phyloP scores from a whole-genome alignment of 2,888 invertebrate genomes.

The Drosophila prolongata region DNA sequence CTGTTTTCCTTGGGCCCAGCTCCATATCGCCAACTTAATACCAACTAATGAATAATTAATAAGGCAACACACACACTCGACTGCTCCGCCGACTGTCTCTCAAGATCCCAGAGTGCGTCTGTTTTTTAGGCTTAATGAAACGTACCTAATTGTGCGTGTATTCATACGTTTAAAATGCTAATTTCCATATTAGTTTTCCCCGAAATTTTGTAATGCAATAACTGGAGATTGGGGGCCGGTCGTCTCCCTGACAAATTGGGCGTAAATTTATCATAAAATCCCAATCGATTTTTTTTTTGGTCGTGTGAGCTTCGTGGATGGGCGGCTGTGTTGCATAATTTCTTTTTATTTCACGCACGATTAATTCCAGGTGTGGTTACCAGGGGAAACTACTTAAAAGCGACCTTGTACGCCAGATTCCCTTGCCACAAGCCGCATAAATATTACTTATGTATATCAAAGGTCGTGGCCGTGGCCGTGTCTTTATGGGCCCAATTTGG shows the following conservation, averaged over 20 bases:
- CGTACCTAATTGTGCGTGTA: slow-evolving; percentile 76
- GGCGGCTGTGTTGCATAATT: slow-evolving; percentile 71
- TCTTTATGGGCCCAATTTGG: slow-evolving; percentile 52
- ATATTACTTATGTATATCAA: slow-evolving; percentile 72
- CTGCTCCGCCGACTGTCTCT: slow-evolving; percentile 45
- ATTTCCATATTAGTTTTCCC: slow-evolving; percentile 73
- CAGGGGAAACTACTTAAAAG: slow-evolving; percentile 44
- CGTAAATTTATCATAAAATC: slow-evolving; percentile 72
- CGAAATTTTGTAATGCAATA: slow-evolving; percentile 63
- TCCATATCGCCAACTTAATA: slow-evolving; percentile 69
- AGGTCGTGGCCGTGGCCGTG: slow-evolving; percentile 79
- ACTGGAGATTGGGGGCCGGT: slow-evolving; percentile 6
- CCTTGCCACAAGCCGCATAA: slow-evolving; percentile 65
- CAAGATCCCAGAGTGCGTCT: slow-evolving; percentile 23
- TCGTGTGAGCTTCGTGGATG: slow-evolving; percentile 4
- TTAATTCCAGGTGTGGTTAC: slow-evolving; percentile 52
- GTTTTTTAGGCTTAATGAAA: slow-evolving; percentile 73
- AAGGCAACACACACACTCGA: slow-evolving; percentile 57
- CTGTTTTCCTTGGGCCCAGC: slow-evolving; percentile 43
- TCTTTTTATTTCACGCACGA: slow-evolving; percentile 78
- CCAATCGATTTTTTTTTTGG: slow-evolving; percentile 67
- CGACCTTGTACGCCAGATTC: slow-evolving; percentile 25
- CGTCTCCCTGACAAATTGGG: slow-evolving; percentile 61
- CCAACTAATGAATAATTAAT: slow-evolving; percentile 82
- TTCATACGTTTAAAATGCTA: slow-evolving; percentile 79